phyloP scores from a whole-genome alignment of 2,888 invertebrate species.

The Acanthosepion pharaonis region DNA sequence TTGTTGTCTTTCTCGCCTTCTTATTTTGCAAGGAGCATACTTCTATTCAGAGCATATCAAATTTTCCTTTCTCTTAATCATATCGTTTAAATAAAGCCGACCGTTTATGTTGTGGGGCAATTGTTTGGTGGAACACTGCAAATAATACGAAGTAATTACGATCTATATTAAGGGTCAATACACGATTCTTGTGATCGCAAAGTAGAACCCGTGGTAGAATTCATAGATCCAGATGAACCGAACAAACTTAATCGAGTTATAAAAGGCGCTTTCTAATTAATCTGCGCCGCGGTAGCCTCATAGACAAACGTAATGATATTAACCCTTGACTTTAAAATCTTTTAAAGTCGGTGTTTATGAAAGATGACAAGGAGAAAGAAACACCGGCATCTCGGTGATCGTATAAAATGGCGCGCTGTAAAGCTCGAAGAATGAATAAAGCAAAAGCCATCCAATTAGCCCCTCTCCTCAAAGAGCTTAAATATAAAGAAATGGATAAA shows the following conservation, averaged over 20 bases:
- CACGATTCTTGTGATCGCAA: not conserved
- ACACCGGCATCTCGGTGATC: no score
- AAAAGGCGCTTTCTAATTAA: not conserved
- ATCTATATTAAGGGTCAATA: not conserved
- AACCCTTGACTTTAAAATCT: not conserved
- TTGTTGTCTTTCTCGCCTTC: no score
- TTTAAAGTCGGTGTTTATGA: not conserved
- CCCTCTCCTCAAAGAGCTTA: no score
- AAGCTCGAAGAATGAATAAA: no score
- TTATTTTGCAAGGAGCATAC: no score
- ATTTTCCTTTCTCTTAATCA: not conserved
- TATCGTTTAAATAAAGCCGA: not conserved
- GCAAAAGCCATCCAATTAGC: no score
- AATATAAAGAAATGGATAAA: no score
- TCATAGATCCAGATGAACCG: not conserved
- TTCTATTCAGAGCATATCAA: not conserved
- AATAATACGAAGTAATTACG: constrained; percentile 11
- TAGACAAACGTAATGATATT: not conserved
- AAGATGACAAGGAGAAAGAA: not conserved
- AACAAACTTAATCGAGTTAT: not conserved
- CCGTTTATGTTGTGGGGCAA: not conserved
- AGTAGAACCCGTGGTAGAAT: not conserved
- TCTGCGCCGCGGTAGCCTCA: not conserved
- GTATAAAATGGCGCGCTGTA: no score
- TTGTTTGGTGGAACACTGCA: not conserved